Conservation (phyloP, 64 coral and sea anemone species). For the Platygyra sinensis region DNA sequence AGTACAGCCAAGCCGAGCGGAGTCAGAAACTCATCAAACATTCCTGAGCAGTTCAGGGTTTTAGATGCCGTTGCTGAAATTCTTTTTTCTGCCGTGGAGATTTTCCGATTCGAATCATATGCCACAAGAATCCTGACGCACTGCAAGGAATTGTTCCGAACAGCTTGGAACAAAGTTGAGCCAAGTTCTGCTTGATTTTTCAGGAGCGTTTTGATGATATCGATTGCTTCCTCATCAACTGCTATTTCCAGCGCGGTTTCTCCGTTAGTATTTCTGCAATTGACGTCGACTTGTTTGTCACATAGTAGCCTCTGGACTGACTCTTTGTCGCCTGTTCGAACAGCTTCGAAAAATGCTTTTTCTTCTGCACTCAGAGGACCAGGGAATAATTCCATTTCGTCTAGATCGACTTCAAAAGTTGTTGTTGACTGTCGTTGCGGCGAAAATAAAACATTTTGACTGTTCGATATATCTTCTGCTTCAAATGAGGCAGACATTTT, state of each 20-base stretch:
- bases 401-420: background rate
- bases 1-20: constrained; percentile 78
- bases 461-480: background rate
- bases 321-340: constrained; percentile 38
- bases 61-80: background rate
- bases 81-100: background rate
- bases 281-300: constrained; percentile 40
- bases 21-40: constrained; percentile 45
- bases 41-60: background rate
- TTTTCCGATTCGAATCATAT: constrained; percentile 51
- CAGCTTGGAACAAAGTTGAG: constrained; percentile 71
- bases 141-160: constrained; percentile 70
- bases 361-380: constrained; percentile 34
- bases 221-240: constrained; percentile 38
- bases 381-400: background rate
- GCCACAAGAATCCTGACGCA: constrained; percentile 61
- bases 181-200: constrained; percentile 47
- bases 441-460: background rate
- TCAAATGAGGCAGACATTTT: background rate
- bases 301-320: constrained; percentile 36
- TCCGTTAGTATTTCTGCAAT: constrained; percentile 61
- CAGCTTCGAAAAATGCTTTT: constrained; percentile 61
- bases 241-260: constrained; percentile 72
- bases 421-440: background rate
- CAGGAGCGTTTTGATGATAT: constrained; percentile 54